Percentiles rank a stretch among this genome's conserved stretches.
Evolutionary conservation across 2,113 vertebrate genomes (phyloP).

Genomic region (Pseudopodoces humilis): DNA sequence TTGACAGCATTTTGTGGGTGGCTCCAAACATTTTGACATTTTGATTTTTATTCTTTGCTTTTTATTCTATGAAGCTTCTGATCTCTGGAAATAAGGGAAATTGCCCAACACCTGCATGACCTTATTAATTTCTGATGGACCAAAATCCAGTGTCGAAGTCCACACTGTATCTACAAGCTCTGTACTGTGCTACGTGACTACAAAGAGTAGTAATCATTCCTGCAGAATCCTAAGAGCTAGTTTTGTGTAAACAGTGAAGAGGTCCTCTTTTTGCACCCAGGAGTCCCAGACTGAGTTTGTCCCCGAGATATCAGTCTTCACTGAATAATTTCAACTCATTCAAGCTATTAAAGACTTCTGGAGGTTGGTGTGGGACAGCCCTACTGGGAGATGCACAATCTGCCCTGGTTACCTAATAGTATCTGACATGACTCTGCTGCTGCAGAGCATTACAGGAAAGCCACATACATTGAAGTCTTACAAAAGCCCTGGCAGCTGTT

Average conservation of each 20-base stretch:
- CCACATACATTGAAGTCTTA: neutral
- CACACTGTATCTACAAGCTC: neutral
- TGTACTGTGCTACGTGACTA: accelerated
- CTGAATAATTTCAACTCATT: neutral
- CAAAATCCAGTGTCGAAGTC: neutral
- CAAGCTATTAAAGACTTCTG: neutral
- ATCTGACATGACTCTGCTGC: neutral
- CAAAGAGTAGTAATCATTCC: neutral
- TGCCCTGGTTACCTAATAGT: neutral
- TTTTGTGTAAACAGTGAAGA: neutral
- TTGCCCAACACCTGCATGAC: neutral
- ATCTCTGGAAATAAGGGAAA: neutral
- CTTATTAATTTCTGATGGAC: neutral
- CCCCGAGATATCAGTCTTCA: neutral
- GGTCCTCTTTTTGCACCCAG: neutral
- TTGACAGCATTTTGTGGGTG: neutral
- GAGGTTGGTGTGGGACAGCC: neutral
- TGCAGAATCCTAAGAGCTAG: neutral
- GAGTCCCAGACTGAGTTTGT: neutral
- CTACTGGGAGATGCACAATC: neutral
- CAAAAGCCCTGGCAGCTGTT: neutral
- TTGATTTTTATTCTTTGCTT: neutral
- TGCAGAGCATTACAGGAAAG: neutral
- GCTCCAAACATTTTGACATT: neutral
- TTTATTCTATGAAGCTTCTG: neutral